Conservation (phyloP, 1,140 invertebrate genomes). For the Battus philenor region DNA sequence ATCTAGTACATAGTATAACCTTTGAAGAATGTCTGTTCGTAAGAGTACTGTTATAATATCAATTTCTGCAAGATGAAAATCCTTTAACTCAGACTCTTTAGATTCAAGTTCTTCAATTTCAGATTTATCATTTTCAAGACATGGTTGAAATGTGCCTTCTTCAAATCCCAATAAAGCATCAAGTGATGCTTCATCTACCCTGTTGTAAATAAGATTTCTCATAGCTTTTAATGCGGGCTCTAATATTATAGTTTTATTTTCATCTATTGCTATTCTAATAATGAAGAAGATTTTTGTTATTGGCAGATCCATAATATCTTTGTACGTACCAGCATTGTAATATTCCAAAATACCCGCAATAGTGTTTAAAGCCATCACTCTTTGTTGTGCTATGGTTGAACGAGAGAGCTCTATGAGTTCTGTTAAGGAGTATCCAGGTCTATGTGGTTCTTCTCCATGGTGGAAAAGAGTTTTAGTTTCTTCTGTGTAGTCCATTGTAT, state of each 20-base stretch:
- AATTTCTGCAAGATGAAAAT: conserved; percentile 87
- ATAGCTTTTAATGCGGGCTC: conserved; percentile 84
- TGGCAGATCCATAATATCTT: conserved; percentile 79
- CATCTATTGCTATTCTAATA: conserved; percentile 90
- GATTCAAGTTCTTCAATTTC: conserved; percentile 77
- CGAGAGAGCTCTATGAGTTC: conserved; percentile 87
- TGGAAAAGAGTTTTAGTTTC: conserved; percentile 85
- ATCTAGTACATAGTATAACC: conserved; percentile 84
- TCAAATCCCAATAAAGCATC: conserved; percentile 83
- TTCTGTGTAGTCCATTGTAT: conserved; percentile 77
- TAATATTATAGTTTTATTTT: conserved; percentile 83
- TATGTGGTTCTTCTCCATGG: conserved; percentile 93
- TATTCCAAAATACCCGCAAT: conserved; percentile 87
- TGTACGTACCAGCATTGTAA: conserved; percentile 83
- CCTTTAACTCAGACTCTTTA: conserved; percentile 84
- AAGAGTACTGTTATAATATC: conserved; percentile 85
- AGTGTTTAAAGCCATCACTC: conserved; percentile 85
- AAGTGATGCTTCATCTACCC: conserved; percentile 85
- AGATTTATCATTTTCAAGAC: conserved; percentile 74
- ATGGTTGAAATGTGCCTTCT: conserved; percentile 80
- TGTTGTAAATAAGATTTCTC: conserved; percentile 83
- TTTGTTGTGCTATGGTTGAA: conserved; percentile 85
- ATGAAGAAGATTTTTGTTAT: conserved; percentile 86
- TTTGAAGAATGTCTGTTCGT: conserved; percentile 85
- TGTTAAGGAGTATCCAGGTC: conserved; percentile 91